Percentiles rank a stretch among this genome's conserved stretches.
These are phyloP conservation scores for Drosophila orosa DNA, from an alignment of 1,140 invertebrate species.

Conservation along the genomic window DNA sequence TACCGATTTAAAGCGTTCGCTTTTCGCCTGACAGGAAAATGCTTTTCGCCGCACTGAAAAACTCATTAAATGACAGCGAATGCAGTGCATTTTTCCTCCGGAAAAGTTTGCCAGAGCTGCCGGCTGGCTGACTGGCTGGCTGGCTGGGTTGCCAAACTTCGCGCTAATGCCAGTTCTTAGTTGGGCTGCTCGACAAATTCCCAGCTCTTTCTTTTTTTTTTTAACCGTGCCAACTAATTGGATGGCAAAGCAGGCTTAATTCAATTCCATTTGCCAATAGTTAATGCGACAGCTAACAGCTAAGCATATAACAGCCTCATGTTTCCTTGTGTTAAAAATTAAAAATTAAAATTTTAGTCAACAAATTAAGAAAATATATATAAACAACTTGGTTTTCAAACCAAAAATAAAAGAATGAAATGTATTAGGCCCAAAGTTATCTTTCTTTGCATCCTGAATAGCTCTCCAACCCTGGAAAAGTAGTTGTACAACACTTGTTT, in stretches of 20 bases:
- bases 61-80: constrained; percentile 56
- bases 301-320: neutral
- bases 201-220: constrained; percentile 13
- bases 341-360: too few species aligned
- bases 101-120: constrained; percentile 10
- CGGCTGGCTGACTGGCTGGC: neutral
- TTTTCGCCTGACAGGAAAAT: constrained; percentile 44
- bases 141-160: constrained; percentile 55
- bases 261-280: constrained; percentile 24
- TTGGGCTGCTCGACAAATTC: constrained; percentile 24
- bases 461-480: neutral
- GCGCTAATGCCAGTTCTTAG: constrained; percentile 25
- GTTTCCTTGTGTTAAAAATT: too few species aligned
- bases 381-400: neutral
- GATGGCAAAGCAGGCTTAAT: constrained; percentile 44
- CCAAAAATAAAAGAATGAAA: neutral
- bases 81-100: constrained; percentile 16
- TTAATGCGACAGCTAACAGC: constrained; percentile 20
- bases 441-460: neutral
- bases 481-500: neutral
- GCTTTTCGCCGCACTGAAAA: constrained; percentile 31
- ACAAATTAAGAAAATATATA: neutral
- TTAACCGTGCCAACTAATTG: constrained; percentile 41
- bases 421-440: neutral
- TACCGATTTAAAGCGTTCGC: constrained; percentile 25